Evolutionary conservation across 2,797 vertebrate genomes (phyloP), one percentile per base, ranked within the genome.

Genomic region (Taeniopygia guttata): DNA sequence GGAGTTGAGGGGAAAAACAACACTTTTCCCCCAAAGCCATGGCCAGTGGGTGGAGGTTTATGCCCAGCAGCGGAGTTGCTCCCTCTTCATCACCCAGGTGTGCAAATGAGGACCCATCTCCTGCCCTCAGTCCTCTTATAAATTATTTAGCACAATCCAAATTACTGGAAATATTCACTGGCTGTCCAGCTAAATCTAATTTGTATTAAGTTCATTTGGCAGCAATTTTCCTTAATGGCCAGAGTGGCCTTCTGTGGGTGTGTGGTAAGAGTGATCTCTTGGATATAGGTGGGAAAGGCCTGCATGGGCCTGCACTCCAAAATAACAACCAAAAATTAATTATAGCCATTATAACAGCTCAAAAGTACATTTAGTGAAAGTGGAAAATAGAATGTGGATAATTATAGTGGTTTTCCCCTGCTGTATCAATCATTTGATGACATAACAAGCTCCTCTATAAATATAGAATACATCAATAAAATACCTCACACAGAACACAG

Each of bases 1-100:
- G 12, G 8, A 36, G 56, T 2, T 4, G 16, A 17, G 36, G n/a
- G 54, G 19, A 55, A 54, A 68, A 87, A 42, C 34, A 27, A 7
- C 3, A 1, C 2, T 56, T 75, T 30, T 29, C 17, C 34, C 29
- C 5, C 29, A 46, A 32, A 74, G 8, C 17, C 38, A 1, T 0
- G 13, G 38, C 22, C 25, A 8, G 0, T 1, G 26, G 6, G 18
- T 6, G 66, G 49, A 72, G 46, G 52, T 52, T 72, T 20, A 7
- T 16, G 21, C 40, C 66, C 66, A 18, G 40, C 15, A 5, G 27
- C 16, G 45, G 6, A 10, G 12, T 60, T 23, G 46, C n/a, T 78
- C 59, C 78, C 16, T 38, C 48, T 70, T 55, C 58, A 43, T 78
- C 72, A 46, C 15, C 21, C 38, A 40, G 22, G 34, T 0, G 8